Percentiles rank a stretch among this genome's conserved stretches.
Conservation (phyloP, 2,888 invertebrate species). For the Adineta ricciae region DNA sequence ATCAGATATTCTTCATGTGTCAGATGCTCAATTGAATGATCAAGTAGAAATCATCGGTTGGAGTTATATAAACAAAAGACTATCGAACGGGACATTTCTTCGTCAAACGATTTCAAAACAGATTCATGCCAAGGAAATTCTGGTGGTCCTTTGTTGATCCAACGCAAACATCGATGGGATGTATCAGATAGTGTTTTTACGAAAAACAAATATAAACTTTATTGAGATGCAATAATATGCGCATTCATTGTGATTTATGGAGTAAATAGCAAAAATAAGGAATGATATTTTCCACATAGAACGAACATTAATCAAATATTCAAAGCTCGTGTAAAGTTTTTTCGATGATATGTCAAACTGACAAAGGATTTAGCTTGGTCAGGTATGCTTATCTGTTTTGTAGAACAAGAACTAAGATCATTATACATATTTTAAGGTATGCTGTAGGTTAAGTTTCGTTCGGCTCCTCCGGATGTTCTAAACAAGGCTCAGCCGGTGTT, state of each 20-base stretch:
- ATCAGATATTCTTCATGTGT: neutral
- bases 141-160: neutral
- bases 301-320: neutral
- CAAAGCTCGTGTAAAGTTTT: neutral
- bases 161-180: neutral
- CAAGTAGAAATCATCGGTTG: slow-evolving; percentile 26
- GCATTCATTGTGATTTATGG: neutral
- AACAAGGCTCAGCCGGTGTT: neutral
- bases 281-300: neutral
- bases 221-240: neutral
- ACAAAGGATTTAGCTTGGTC: too few relatives aligned
- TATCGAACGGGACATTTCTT: neutral
- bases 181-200: neutral
- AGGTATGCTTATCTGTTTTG: too few relatives aligned
- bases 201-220: neutral
- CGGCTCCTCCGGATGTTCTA: neutral
- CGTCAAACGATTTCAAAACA: neutral
- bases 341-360: too few relatives aligned
- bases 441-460: neutral
- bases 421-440: neutral
- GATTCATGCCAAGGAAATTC: neutral
- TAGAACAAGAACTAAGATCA: too few relatives aligned
- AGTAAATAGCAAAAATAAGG: neutral
- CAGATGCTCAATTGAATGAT: slow-evolving; percentile 23
- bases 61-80: slow-evolving; percentile 25